Evolutionary conservation across 1,140 invertebrate genomes (phyloP).

Genomic region (Drosophila serrata): DNA sequence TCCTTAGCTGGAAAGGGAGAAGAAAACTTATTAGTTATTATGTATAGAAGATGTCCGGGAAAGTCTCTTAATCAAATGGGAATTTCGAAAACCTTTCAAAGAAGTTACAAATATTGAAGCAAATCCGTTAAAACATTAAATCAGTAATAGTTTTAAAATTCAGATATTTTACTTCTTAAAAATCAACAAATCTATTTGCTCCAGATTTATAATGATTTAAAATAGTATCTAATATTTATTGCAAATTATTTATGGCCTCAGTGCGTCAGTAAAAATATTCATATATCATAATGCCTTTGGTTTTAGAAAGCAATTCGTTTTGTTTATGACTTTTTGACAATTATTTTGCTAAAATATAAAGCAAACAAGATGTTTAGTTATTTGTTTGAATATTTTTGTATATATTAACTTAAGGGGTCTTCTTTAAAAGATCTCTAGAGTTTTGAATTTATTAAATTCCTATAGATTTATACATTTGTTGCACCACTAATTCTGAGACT

Average conservation of each 20-base stretch:
- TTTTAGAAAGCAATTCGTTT: slow-evolving; percentile 6
- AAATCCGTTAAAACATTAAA: neutral
- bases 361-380: neutral
- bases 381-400: neutral
- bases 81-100: neutral
- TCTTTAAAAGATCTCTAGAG: neutral
- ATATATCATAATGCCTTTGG: slow-evolving; percentile 5
- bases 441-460: neutral
- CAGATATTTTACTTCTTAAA: neutral
- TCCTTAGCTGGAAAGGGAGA: slow-evolving; percentile 68
- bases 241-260: slow-evolving; percentile 1
- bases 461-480: neutral
- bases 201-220: neutral
- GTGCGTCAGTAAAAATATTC: slow-evolving; percentile 7
- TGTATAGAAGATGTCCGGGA: neutral
- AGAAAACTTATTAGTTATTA: neutral
- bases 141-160: neutral
- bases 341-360: neutral
- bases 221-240: no score
- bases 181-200: neutral
- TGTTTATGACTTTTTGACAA: slow-evolving; percentile 6
- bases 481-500: neutral
- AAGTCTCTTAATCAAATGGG: neutral
- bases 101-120: neutral
- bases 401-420: neutral